Evolutionary conservation across 2,113 vertebrate genomes (phyloP).

Genomic region (Phocoena sinus): DNA sequence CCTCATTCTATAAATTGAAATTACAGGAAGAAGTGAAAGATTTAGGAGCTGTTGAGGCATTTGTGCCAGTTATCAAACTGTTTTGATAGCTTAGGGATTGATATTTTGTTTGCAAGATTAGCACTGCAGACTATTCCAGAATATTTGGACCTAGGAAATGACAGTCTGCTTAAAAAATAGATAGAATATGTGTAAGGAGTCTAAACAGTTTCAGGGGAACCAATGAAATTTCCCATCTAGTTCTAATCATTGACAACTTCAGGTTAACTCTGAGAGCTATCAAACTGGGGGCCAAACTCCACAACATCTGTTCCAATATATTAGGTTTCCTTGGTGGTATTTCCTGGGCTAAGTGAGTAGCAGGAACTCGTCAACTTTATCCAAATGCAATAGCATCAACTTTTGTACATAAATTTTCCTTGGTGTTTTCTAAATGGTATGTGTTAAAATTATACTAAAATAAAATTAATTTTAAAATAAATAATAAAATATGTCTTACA

Average conservation of each 20-base stretch:
- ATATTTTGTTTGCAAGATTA: conserved; percentile 92
- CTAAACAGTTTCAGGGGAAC: conserved; percentile 94
- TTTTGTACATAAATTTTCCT: conserved; percentile 93
- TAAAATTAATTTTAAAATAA: conserved; percentile 78
- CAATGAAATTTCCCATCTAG: conserved; percentile 92
- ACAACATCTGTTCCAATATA: conserved; percentile 94
- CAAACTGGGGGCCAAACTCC: conserved; percentile 94
- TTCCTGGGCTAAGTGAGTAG: conserved; percentile 94
- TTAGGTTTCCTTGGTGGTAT: conserved; percentile 93
- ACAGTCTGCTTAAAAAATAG: conserved; percentile 88
- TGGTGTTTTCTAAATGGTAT: conserved; percentile 95
- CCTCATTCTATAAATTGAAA: not conserved
- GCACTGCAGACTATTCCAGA: conserved; percentile 89
- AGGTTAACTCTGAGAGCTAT: conserved; percentile 92
- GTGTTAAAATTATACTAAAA: conserved; percentile 84
- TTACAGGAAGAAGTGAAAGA: not conserved
- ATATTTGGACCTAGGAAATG: conserved; percentile 88
- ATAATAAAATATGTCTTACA: not conserved
- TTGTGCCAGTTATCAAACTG: not conserved
- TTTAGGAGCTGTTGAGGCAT: not conserved
- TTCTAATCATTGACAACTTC: conserved; percentile 93
- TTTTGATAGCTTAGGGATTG: conserved; percentile 78
- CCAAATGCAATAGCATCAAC: conserved; percentile 92
- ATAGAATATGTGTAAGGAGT: conserved; percentile 90
- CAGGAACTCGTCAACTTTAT: conserved; percentile 93